A percentile compares a stretch with the other conserved stretches of the same genome.
These are phyloP conservation scores for Brachyrhaphis roseni DNA, from an alignment of 2,797 vertebrate genomes.

Conservation along the genomic window DNA sequence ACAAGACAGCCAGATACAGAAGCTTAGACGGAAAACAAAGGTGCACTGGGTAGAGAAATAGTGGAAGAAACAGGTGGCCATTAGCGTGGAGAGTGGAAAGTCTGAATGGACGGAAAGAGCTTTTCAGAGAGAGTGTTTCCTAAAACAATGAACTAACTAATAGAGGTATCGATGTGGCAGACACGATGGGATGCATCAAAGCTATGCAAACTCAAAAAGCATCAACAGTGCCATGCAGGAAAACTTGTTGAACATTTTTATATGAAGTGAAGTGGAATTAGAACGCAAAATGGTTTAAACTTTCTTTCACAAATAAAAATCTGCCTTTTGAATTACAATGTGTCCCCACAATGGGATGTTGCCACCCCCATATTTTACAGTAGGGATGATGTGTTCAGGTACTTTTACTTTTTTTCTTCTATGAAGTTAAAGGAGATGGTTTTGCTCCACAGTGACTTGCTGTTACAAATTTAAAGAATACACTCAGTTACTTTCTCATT, in stretches of 20 bases:
- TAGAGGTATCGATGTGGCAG: neutral
- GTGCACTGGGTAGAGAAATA: conserved; percentile 1
- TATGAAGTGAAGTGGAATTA: neutral
- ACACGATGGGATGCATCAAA: neutral
- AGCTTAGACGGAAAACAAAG: conserved; percentile 21
- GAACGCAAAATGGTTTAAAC: neutral
- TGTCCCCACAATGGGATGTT: neutral
- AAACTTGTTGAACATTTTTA: neutral
- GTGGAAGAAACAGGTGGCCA: conserved; percentile 9
- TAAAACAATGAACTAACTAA: neutral
- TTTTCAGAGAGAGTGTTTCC: neutral
- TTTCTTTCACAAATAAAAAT: neutral
- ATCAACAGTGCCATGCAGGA: neutral
- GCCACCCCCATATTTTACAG: neutral
- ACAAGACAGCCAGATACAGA: conserved; percentile 46
- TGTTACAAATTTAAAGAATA: neutral
- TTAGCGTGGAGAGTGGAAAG: neutral
- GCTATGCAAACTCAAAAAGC: neutral
- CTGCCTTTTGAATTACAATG: neutral
- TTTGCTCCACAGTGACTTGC: neutral
- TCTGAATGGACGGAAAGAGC: neutral
- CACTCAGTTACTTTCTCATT: neutral
- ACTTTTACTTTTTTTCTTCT: neutral
- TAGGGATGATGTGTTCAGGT: neutral
- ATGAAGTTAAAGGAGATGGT: neutral